These are phyloP conservation scores for Neopelma chrysocephalum DNA, from an alignment of 2,797 vertebrate species.

Conservation along the genomic window DNA sequence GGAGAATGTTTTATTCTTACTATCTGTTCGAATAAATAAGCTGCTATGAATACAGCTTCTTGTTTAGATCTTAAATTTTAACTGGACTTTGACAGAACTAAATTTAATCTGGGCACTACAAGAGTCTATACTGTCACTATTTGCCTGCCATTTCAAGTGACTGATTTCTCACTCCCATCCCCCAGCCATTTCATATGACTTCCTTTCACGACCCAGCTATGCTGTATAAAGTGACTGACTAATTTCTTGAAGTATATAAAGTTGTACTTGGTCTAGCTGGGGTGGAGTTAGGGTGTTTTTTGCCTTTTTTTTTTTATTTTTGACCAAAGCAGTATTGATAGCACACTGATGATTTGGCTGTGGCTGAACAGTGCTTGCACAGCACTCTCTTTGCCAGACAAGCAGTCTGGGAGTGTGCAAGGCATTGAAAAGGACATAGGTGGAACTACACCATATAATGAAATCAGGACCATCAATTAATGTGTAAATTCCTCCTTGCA, in stretches of 20 bases:
- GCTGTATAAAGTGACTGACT: not conserved
- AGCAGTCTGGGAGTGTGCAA: not conserved
- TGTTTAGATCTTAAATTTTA: slow-evolving; percentile 44
- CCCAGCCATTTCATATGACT: not conserved
- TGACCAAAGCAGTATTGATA: not conserved
- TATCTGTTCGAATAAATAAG: slow-evolving; percentile 17
- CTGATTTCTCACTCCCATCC: not conserved
- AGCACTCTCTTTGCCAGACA: not conserved
- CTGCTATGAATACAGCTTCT: not conserved
- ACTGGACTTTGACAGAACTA: slow-evolving; percentile 7
- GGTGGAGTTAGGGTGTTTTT: not conserved
- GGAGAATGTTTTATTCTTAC: slow-evolving; percentile 17
- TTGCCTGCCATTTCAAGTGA: not conserved
- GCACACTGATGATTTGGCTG: not conserved
- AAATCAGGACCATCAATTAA: not conserved
- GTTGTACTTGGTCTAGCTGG: not conserved
- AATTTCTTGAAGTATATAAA: not conserved
- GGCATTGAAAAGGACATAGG: not conserved
- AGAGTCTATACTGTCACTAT: not conserved
- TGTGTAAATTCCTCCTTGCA: not conserved
- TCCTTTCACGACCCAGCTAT: not conserved
- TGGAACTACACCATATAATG: not conserved
- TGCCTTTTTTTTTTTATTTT: not conserved
- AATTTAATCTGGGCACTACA: not conserved
- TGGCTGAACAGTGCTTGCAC: not conserved